Conservation (phyloP, 2,797 vertebrate genomes). For the Peromyscus attwateri region DNA sequence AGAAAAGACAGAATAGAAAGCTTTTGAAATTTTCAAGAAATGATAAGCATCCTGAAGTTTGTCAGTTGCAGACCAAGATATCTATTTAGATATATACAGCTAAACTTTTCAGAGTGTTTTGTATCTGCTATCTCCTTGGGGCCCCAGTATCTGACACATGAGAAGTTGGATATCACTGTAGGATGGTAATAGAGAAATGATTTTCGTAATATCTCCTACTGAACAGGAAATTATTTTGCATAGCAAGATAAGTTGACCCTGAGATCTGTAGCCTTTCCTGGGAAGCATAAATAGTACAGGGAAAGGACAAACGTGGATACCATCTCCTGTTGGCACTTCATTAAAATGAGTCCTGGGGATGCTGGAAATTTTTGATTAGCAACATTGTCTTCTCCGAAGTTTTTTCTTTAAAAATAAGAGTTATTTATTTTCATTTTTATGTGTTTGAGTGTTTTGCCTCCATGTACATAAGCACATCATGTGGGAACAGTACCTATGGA, state of each 20-base stretch:
- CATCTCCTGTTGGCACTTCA: background rate
- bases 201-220: conserved; percentile 10
- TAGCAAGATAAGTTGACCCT: background rate
- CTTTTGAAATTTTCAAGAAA: background rate
- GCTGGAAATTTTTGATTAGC: conserved; percentile 9
- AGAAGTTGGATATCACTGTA: background rate
- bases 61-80: background rate
- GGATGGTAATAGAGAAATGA: background rate
- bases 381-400: background rate
- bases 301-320: background rate
- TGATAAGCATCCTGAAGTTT: background rate
- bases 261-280: background rate
- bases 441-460: background rate
- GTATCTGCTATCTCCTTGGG: background rate
- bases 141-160: background rate
- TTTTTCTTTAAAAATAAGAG: background rate
- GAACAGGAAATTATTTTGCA: conserved; percentile 9
- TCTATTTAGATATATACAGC: too few species aligned
- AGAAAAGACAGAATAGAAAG: background rate
- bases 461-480: background rate
- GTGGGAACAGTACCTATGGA: background rate
- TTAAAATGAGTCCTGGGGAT: background rate
- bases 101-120: background rate
- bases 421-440: background rate
- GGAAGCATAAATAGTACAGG: background rate